These are phyloP conservation scores for Ptychodera flava DNA, from an alignment of 35 echinoderm and acorn worm genomes.

Conservation along the genomic window DNA sequence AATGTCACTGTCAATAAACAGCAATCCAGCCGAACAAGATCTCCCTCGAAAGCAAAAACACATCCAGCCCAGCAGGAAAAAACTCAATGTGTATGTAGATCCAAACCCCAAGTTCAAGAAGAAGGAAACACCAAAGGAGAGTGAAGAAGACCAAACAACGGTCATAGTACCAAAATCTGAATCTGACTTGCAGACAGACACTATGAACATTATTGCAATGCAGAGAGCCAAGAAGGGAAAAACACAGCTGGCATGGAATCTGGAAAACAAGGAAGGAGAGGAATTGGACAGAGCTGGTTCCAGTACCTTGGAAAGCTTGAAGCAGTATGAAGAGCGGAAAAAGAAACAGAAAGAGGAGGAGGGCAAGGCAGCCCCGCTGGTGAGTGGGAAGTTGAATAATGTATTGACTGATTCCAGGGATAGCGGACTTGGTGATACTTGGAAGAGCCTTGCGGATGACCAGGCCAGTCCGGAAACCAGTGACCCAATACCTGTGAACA, in stretches of 20 bases:
- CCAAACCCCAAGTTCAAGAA: neutral
- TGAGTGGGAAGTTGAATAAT: neutral
- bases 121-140: neutral
- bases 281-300: neutral
- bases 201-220: neutral
- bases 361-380: neutral
- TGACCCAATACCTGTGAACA: neutral
- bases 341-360: neutral
- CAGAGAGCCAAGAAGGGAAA: neutral
- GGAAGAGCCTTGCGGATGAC: neutral
- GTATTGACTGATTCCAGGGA: neutral
- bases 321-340: neutral
- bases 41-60: neutral
- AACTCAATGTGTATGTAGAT: neutral
- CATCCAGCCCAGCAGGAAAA: neutral
- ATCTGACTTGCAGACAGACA: neutral
- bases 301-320: neutral
- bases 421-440: neutral
- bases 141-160: too few relatives aligned
- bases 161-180: too few relatives aligned
- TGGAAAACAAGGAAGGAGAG: neutral
- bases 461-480: neutral
- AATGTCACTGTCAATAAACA: neutral
- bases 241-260: neutral
- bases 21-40: neutral